Evolutionary conservation across 2,888 invertebrate species (phyloP).

Genomic region (Dryobotodes eremita): DNA sequence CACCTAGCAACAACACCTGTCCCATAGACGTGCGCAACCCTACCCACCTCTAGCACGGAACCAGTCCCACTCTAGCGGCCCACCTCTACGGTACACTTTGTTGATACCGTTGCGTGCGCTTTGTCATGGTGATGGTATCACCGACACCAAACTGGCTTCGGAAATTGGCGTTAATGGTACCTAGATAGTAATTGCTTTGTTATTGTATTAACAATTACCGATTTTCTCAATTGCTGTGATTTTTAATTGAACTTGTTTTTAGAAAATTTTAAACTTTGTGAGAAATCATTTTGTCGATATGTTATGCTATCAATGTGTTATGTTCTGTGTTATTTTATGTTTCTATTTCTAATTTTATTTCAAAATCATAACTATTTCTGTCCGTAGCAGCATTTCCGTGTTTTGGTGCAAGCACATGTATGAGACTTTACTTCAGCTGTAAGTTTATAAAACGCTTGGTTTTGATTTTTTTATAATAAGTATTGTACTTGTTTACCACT

Average conservation of each 20-base stretch:
- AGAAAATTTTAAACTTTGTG: neutral
- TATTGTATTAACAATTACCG: slow-evolving; percentile 41
- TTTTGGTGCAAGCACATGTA: neutral
- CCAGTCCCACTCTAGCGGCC: slow-evolving; percentile 41
- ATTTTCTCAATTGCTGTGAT: slow-evolving; percentile 37
- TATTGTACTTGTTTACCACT: neutral
- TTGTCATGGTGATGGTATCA: slow-evolving; percentile 37
- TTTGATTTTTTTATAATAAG: neutral
- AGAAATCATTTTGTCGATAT: neutral
- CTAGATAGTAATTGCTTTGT: slow-evolving; percentile 27
- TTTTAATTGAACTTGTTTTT: slow-evolving; percentile 36
- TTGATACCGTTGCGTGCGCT: slow-evolving; percentile 58
- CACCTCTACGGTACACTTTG: slow-evolving; percentile 46
- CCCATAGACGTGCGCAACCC: slow-evolving; percentile 46
- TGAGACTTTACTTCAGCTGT: neutral
- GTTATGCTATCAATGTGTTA: neutral
- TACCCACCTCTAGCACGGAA: slow-evolving; percentile 48
- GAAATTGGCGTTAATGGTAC: slow-evolving; percentile 47
- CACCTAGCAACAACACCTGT: slow-evolving; percentile 72
- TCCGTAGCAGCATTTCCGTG: neutral
- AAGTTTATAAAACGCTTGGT: neutral
- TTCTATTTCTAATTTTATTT: too few species aligned
- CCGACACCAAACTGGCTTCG: slow-evolving; percentile 16
- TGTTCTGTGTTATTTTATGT: too few species aligned
- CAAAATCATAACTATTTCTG: neutral